Evolutionary conservation across 2,888 invertebrate genomes (phyloP).

Genomic region (Orthosia gracilis): DNA sequence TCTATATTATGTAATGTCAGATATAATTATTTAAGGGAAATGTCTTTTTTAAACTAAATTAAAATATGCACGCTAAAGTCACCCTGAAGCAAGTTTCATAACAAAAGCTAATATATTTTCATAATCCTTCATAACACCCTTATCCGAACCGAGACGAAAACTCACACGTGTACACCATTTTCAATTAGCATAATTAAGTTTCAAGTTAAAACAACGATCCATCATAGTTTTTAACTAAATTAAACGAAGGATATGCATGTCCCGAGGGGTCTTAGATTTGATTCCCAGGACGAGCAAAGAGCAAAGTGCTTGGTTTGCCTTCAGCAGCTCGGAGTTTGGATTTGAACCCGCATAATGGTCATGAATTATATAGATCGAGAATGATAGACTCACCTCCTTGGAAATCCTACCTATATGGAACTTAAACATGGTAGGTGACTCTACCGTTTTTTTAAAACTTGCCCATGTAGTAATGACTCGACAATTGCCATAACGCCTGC

Average conservation of each 20-base stretch:
- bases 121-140: slow-evolving; percentile 35
- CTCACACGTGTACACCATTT: slow-evolving; percentile 13
- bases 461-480: too few species aligned
- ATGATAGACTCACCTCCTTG: too few species aligned
- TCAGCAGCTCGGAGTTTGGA: not conserved
- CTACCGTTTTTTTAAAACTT: too few species aligned
- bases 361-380: too few species aligned
- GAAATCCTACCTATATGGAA: too few species aligned
- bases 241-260: not conserved
- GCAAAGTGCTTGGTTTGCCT: not conserved
- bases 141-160: slow-evolving; percentile 12
- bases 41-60: not conserved
- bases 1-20: too few species aligned
- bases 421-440: too few species aligned
- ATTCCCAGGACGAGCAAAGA: not conserved
- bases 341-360: too few species aligned
- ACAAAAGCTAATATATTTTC: slow-evolving; percentile 3
- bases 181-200: slow-evolving; percentile 42
- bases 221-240: slow-evolving; percentile 42
- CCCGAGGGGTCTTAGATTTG: not conserved
- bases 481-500: too few species aligned
- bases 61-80: not conserved
- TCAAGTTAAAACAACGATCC: slow-evolving; percentile 32
- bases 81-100: not conserved
- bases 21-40: too few species aligned